Base-by-base conservation (phyloP, 2,888 invertebrate species). In the Leptopilina drosophilae region DNA sequence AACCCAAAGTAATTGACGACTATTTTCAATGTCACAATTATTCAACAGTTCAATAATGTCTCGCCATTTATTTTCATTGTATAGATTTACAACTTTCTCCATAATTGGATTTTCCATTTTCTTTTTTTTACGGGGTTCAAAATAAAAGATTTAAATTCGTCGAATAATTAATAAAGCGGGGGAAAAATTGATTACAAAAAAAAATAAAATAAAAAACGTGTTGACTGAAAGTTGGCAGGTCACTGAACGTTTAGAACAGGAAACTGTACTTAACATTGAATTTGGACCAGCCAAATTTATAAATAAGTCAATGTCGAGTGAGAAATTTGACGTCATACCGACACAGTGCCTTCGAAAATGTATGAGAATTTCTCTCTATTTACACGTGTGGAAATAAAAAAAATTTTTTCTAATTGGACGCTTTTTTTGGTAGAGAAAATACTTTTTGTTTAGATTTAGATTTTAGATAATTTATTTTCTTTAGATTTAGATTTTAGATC, bases 1-100 rank as follows among this genome's bases (percentile, higher is more conserved):
- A 75, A 95, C 94, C 97, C 97, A 97, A 20, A 96, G 90, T 76
- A 96, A 87, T 88, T 93, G 94, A 49, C 93, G 93, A 79, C 93
- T 92, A 8, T 93, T 91, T 5, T 93, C 91, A 82, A 93, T 81
- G 12, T 87, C 84, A n/a, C 79, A 83, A 42, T 79, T 81, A 8
- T 83, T 81, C 79, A 84, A 89, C 77, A 93, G 87, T 78, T 89
- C 82, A 79, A 92, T 86, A 59, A 93, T 93, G 77, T 93, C 92
- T 84, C 92, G 91, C 92, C 93, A 91, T 11, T 87, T 87, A 67
- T 85, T 79, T 33, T 87, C 82, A 53, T 82, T 80, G 77, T 87
- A 82, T 9, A 90, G 81, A 7, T 9, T 40, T 33, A 86, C 64
- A 75, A 91, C 86, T 26, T 81, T 80, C 53, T 87, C 78, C 65